Base-by-base conservation (phyloP, 2,113 vertebrate genomes). In the Xiphophorus maculatus region DNA sequence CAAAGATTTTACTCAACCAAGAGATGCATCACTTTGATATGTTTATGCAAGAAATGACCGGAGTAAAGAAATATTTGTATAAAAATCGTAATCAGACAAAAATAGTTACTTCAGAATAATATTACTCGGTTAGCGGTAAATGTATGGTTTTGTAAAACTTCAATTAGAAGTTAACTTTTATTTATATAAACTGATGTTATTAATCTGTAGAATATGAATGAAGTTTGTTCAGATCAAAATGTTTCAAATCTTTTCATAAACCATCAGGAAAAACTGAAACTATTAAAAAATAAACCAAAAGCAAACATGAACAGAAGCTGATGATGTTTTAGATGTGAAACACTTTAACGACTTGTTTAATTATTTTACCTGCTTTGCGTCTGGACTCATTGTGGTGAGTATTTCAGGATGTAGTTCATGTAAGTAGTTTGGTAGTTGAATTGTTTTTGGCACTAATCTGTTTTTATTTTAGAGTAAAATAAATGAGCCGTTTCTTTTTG, bases 361-460 rank as follows among this genome's bases (percentile, higher is more conserved):
- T 11, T 25, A 33, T 65, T 71, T 60, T 71, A 63, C 64, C 66
- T 67, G 74, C 82, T 4, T 33, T 30, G n/a, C 82, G n/a, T 28
- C 33, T 77, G 87, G 91, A 84, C 64, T 12, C 71, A 54, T 51
- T 3, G 17, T 58, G 88, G 91, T 92, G 81, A 92, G 91, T 92
- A 79, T 22, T 3, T 58, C 51, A 58, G 17, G 51, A n/a, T 58
- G 51, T n/a, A n/a, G 51, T 9, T 25, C 22, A 58, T n/a, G 22
- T n/a, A 7, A 54, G 22, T 63, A 63, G 62, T 63, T 19, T 32
- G 14, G 14, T 25, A 32, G 17, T 8, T 32, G 32, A 3, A 32
- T 10, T 28, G 14, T 54, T 8, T 25, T 54, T 54, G 51, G 51
- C 5, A 3, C 22, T 7, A 54, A 9, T 54, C 51, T 54, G 51